Evolutionary conservation across 2,113 vertebrate genomes (phyloP), one percentile per base, ranked within the genome.

Genomic region (Peromyscus polionotus): DNA sequence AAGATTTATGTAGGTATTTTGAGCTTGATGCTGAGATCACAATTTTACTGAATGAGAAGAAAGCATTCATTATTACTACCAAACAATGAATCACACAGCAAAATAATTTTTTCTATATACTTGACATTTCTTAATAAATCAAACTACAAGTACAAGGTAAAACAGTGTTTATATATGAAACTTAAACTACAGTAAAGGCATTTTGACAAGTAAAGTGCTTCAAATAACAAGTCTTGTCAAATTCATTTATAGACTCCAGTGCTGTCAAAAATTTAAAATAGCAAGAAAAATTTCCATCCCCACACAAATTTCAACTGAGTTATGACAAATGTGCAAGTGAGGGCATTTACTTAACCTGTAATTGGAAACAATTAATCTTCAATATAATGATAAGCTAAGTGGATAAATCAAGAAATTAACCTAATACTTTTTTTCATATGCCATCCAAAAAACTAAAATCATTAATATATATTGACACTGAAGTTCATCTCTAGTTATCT

Each of bases 61-160:
- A 48, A 86, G 3, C 22, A 67, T 39, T 85, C 59, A 85, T 85
- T 85, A 65, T 45, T 45, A 67, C 65, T 67, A 65, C 59, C n/a
- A 65, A 45, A 85, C n/a, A 65, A 19, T 33, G 61, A 86, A 19
- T 67, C 39, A 67, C 26, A 88, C n/a, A 67, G 22, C 33, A 68
- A 93, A 79, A 48, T 85, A 48, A 4, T 31, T 79, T 96, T 93
- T 79, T 7, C 5, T 85, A 24, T 13, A 88, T 5, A 88, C 7
- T 93, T 91, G n/a, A 88, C 33, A 16, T 76, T 63, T 91, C 31
- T 86, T 83, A 88, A 79, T 57, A 93, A 96, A 73, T 88, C 45
- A 88, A 79, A 31, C 20, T 61, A 67, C 33, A 83, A 63, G 26
- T 28, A 70, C 28, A 61, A 93, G 54, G 22, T 70, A 61, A 85